Conservation (phyloP, 2,888 invertebrate genomes). For the Macaria liturata region DNA sequence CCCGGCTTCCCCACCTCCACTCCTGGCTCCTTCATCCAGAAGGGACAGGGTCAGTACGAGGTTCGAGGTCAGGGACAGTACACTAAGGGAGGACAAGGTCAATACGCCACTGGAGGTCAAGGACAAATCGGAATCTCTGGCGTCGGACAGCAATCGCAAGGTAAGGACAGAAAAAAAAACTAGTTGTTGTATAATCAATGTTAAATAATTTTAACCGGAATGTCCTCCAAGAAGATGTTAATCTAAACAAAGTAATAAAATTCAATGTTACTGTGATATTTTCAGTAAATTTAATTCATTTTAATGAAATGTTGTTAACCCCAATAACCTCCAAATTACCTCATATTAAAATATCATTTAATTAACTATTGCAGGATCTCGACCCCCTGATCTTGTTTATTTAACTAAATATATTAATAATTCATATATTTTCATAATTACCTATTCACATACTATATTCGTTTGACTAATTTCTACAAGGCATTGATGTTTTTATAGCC, state of each 20-base stretch:
- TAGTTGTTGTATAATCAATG: too few species aligned
- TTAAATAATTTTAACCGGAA: too few species aligned
- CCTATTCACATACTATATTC: constrained; percentile 9
- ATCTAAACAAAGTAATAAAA: too few species aligned
- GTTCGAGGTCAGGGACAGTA: constrained; percentile 47
- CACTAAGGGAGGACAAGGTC: constrained; percentile 33
- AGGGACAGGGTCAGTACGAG: constrained; percentile 51
- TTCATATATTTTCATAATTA: constrained; percentile 19
- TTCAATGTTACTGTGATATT: too few species aligned
- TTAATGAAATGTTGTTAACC: not conserved
- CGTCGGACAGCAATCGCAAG: constrained; percentile 27
- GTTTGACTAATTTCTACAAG: constrained; percentile 21
- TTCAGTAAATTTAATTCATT: too few species aligned
- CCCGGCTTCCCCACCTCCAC: constrained; percentile 50
- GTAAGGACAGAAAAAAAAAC: constrained; percentile 8
- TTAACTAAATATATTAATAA: constrained; percentile 15
- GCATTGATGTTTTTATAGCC: constrained; percentile 24
- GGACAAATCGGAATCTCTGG: constrained; percentile 34
- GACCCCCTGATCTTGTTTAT: constrained; percentile 20
- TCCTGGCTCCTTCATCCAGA: constrained; percentile 41
- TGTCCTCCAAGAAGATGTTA: too few species aligned
- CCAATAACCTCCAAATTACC: constrained; percentile 9
- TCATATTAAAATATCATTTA: constrained; percentile 13
- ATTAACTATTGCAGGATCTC: constrained; percentile 14
- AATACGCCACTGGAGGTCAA: constrained; percentile 35